phyloP scores from a whole-genome alignment of 2,888 invertebrate genomes.

The Meliscaeva auricollis region DNA sequence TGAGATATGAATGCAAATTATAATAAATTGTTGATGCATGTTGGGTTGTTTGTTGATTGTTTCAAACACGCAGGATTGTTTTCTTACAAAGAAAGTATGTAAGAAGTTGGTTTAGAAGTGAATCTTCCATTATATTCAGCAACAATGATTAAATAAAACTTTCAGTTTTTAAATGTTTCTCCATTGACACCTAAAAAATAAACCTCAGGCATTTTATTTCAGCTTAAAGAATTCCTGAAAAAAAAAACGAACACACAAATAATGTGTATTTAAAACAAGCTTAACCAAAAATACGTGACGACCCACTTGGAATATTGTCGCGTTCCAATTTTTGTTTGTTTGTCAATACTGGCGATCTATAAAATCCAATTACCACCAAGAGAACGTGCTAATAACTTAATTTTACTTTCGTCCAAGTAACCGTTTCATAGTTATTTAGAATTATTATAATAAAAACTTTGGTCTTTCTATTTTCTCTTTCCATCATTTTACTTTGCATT shows the following conservation, averaged over 20 bases:
- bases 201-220: not conserved
- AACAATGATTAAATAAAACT: not conserved
- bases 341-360: constrained; percentile 35
- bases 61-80: constrained; percentile 6
- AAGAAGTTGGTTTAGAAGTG: too few relatives aligned
- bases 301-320: constrained; percentile 60
- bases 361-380: constrained; percentile 53
- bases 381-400: constrained; percentile 72
- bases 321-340: constrained; percentile 48
- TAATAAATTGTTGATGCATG: not conserved
- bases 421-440: constrained; percentile 30
- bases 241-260: too few relatives aligned
- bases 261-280: too few relatives aligned
- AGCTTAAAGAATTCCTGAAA: too few relatives aligned
- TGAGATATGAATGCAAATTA: not conserved
- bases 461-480: constrained; percentile 26
- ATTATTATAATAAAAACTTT: not conserved
- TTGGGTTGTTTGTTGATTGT: not conserved
- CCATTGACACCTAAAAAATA: not conserved
- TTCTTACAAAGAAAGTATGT: not conserved
- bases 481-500: not conserved
- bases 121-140: not conserved
- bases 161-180: not conserved
- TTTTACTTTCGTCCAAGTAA: constrained; percentile 66
- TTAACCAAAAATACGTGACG: constrained; percentile 52